Evolutionary conservation across 2,113 vertebrate species (phyloP).

Genomic region (Gasterosteus nipponicus): DNA sequence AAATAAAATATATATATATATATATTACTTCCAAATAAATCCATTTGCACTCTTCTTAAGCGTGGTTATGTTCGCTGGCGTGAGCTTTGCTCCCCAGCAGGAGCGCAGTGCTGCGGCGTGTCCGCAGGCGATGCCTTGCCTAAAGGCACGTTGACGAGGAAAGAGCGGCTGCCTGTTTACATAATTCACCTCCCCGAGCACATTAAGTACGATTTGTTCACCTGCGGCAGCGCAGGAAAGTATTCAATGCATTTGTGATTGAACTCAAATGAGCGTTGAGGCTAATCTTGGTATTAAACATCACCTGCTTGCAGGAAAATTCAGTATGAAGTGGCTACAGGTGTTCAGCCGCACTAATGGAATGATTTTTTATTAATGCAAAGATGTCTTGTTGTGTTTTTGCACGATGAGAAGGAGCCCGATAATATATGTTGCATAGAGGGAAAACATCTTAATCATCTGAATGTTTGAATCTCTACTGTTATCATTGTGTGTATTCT

Average conservation of each 20-base stretch:
- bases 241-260: slow-evolving; percentile 50
- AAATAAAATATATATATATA: too few species aligned
- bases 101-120: not conserved
- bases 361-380: slow-evolving; percentile 51
- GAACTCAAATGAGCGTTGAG: slow-evolving; percentile 39
- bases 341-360: slow-evolving; percentile 55
- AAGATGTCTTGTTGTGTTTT: slow-evolving; percentile 24
- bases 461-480: not conserved
- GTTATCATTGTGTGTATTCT: not conserved
- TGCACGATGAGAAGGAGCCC: not conserved
- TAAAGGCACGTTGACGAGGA: slow-evolving; percentile 26
- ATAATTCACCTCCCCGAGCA: slow-evolving; percentile 32
- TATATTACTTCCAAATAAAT: not conserved
- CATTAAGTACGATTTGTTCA: slow-evolving; percentile 41
- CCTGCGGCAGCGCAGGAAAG: slow-evolving; percentile 32
- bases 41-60: not conserved
- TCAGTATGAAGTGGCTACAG: slow-evolving; percentile 60
- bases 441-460: not conserved
- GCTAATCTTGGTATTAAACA: slow-evolving; percentile 61
- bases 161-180: slow-evolving; percentile 36
- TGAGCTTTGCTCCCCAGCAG: not conserved
- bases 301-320: slow-evolving; percentile 37
- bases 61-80: not conserved
- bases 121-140: slow-evolving; percentile 12
- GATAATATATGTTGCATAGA: not conserved